Conservation (phyloP, 2,113 vertebrate species). For the Gorsachius goisagi region DNA sequence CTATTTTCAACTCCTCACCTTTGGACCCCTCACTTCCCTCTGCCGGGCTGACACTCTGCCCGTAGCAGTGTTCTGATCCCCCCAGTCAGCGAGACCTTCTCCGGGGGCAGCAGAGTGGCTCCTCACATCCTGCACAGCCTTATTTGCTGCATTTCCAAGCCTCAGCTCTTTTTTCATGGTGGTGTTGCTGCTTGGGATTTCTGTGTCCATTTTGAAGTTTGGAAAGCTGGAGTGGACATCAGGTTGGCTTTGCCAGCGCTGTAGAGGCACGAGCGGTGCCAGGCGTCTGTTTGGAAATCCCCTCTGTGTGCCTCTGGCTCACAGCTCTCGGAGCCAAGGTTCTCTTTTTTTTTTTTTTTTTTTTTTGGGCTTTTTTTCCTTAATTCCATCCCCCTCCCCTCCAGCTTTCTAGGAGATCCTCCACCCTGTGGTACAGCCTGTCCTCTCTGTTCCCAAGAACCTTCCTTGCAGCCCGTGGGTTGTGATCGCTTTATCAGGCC, state of each 20-base stretch:
- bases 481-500: not conserved
- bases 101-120: not conserved
- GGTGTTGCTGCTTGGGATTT: not conserved
- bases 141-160: not conserved
- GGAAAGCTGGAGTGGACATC: not conserved
- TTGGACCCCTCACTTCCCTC: not conserved
- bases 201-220: not conserved
- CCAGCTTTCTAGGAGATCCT: accelerated
- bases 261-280: not conserved
- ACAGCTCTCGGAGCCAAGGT: not conserved
- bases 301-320: not conserved
- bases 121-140: not conserved
- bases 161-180: not conserved
- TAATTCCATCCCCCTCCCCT: not conserved
- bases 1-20: not conserved
- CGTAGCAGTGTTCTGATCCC: accelerated
- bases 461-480: not conserved
- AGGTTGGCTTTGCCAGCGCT: not conserved
- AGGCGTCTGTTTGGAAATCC: not conserved
- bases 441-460: not conserved
- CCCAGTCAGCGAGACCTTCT: not conserved
- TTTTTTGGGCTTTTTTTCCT: not conserved
- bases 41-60: accelerated
- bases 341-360: not conserved
- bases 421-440: not conserved